These are phyloP conservation scores for Drosophila sturtevanti DNA, from an alignment of 1,140 invertebrate species.

Conservation along the genomic window DNA sequence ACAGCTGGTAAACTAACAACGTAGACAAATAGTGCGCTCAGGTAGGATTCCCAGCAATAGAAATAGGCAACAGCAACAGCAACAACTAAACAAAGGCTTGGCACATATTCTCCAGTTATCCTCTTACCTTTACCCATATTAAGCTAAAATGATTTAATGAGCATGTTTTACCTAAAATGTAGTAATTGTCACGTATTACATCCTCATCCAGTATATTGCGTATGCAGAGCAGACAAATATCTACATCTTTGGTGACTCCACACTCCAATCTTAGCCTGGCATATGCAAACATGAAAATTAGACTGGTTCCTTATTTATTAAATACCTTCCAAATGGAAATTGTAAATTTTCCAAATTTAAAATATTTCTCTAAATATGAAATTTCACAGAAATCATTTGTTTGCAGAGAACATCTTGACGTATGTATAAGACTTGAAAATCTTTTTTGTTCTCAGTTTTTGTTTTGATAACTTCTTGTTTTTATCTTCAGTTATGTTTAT, in stretches of 20 bases:
- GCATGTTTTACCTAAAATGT: slow-evolving; percentile 78
- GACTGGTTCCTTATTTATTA: neutral
- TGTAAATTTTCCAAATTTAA: neutral
- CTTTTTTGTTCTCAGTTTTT: too few relatives aligned
- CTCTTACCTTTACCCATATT: slow-evolving; percentile 53
- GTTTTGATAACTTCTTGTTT: neutral
- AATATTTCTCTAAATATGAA: too few relatives aligned
- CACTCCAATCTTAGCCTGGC: slow-evolving; percentile 18
- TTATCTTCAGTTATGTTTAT: neutral
- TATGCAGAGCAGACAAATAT: slow-evolving; percentile 67
- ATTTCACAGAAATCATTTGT: neutral
- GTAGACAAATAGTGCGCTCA: slow-evolving; percentile 50
- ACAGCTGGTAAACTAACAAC: slow-evolving; percentile 25
- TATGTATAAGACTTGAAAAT: too few relatives aligned
- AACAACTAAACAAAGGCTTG: slow-evolving; percentile 51
- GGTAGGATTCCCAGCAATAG: slow-evolving; percentile 36
- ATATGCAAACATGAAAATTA: slow-evolving; percentile 45
- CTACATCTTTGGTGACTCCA: slow-evolving; percentile 61
- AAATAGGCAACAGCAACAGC: slow-evolving; percentile 29
- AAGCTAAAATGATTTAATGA: slow-evolving; percentile 79
- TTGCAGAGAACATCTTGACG: too few relatives aligned
- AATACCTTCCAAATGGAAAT: neutral
- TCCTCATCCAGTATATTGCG: slow-evolving; percentile 74
- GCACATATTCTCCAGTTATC: slow-evolving; percentile 61
- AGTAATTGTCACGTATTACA: slow-evolving; percentile 81